Base-by-base conservation (phyloP, 2,113 vertebrate genomes). In the Pipra filicauda region DNA sequence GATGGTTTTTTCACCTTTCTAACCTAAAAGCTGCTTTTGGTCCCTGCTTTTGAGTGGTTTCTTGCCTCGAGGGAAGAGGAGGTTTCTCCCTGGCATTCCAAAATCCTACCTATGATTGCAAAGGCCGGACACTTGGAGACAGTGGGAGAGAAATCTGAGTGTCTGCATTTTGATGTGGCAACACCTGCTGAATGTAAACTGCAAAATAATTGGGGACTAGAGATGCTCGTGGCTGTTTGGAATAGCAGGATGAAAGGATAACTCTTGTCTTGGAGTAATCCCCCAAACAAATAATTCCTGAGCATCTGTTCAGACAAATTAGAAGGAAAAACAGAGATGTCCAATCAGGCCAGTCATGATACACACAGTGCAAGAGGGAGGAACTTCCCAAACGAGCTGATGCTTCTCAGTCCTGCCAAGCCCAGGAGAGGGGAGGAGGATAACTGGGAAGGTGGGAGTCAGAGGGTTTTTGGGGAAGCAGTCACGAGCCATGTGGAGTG, bases 291-390 rank as follows among this genome's bases (percentile, higher is more conserved):
- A 94, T 78, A 59, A 37, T 26, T 84, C 59, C 73, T 44, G 76
- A 93, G 90, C 80, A 52, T 22, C 27, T 1, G 58, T 49, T 79
- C 58, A 14, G 55, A 33, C 1, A 77, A 84, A 81, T 44, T 15
- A 44, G 43, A 19, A 77, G 27, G 76, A 39, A 87, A 93, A 74
- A 1, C 12, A 30, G 41, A 28, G 44, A 35, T 22, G 37, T 20
- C 19, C 54, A 14, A 41, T 15, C 1, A 10, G 54, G 33, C 7
- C 33, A 22, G 31, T 6, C n/a, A 2, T 1, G 3, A 17, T 2
- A 7, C 33, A 41, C 5, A 9, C 31, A 11, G 5, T 0, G 5
- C 18, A 58, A 44, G 41, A 75, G 64, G 27, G 1, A n/a, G 57
- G 54, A 65, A 52, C 11, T 23, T 55, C 72, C 64, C 8, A 69